Evolutionary conservation across 2,797 vertebrate genomes (phyloP).

Genomic region (Champsocephalus esox): DNA sequence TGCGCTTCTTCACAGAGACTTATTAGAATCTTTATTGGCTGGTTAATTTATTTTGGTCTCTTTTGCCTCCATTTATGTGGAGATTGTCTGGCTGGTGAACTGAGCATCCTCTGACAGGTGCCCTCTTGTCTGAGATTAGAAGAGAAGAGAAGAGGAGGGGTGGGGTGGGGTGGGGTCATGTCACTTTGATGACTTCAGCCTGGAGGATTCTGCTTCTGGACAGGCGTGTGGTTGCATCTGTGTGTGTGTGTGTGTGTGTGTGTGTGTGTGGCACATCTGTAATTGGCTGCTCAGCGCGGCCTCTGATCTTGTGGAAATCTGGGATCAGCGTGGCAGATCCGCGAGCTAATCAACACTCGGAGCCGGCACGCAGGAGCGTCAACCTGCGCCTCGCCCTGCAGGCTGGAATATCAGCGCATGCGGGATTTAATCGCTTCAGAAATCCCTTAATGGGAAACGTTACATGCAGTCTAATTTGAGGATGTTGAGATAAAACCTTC

Average conservation of each 20-base stretch:
- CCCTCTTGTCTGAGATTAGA: constrained; percentile 63
- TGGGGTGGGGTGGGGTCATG: neutral
- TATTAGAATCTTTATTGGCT: constrained; percentile 62
- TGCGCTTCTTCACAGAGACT: constrained; percentile 29
- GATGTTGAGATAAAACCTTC: constrained; percentile 70
- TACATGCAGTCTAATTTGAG: constrained; percentile 80
- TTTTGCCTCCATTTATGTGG: constrained; percentile 18
- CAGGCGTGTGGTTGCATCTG: constrained; percentile 39
- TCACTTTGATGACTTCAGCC: constrained; percentile 66
- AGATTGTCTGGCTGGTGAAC: constrained; percentile 49
- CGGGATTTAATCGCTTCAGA: constrained; percentile 77
- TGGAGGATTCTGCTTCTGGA: constrained; percentile 52
- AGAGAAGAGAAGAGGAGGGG: constrained; percentile 9
- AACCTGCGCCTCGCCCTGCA: constrained; percentile 58
- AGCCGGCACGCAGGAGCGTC: constrained; percentile 50
- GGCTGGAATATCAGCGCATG: constrained; percentile 67
- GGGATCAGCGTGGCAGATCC: constrained; percentile 81
- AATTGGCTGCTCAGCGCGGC: constrained; percentile 72
- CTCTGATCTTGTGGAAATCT: constrained; percentile 84
- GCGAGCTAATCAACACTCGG: constrained; percentile 79
- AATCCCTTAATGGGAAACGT: constrained; percentile 82
- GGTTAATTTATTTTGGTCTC: constrained; percentile 34
- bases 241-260: constrained; percentile 22
- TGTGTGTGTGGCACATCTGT: constrained; percentile 62
- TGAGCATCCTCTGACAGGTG: constrained; percentile 73